phyloP scores from a whole-genome alignment of 2,797 vertebrate genomes.

The Sparidentex hasta region DNA sequence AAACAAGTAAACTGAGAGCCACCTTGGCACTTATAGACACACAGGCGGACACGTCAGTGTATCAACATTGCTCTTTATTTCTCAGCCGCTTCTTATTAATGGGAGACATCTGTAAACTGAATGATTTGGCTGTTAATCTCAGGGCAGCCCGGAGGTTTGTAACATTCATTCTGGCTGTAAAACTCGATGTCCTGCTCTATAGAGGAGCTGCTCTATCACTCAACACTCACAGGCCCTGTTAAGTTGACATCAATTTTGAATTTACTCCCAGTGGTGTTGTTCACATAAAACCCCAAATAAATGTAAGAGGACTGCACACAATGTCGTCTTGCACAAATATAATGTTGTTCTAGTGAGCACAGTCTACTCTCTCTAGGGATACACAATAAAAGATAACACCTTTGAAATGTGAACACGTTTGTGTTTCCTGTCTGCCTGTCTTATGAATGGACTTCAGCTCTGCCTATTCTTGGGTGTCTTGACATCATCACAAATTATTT shows the following conservation, averaged over 20 bases:
- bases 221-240: neutral
- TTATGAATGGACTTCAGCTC: too few species aligned
- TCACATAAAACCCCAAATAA: neutral
- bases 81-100: slow-evolving; percentile 4
- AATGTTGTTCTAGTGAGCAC: too few species aligned
- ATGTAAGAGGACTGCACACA: neutral
- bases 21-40: neutral
- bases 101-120: slow-evolving; percentile 6
- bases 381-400: neutral
- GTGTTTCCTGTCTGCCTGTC: neutral
- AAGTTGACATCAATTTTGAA: neutral
- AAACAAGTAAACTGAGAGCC: neutral
- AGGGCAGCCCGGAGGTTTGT: slow-evolving; percentile 6
- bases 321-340: neutral
- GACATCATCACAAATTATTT: too few species aligned
- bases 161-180: slow-evolving; percentile 25
- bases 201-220: slow-evolving; percentile 9
- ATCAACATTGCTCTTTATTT: slow-evolving; percentile 3
- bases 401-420: slow-evolving; percentile 5
- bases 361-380: neutral
- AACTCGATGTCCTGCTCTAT: slow-evolving; percentile 36
- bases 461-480: too few species aligned
- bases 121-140: slow-evolving; percentile 36
- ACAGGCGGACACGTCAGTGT: neutral
- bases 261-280: neutral